Evolutionary conservation across 2,888 invertebrate species (phyloP).

Genomic region (Drosophila mimetica): DNA sequence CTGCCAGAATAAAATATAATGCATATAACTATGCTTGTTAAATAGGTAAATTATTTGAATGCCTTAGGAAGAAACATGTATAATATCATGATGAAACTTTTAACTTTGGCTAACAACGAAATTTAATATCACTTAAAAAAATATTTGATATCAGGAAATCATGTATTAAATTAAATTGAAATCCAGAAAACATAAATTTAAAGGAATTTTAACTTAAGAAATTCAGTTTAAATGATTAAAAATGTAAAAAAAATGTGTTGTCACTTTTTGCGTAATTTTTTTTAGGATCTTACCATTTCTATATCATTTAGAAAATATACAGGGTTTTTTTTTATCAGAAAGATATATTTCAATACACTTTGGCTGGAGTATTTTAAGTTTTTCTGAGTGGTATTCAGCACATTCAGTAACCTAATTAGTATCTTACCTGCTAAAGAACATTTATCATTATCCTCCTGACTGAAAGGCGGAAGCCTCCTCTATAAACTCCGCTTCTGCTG

Average conservation of each 20-base stretch:
- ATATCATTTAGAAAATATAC: too few species aligned
- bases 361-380: neutral
- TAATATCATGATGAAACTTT: neutral
- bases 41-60: neutral
- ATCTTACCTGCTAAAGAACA: neutral
- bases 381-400: neutral
- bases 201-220: too few species aligned
- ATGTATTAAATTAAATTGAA: too few species aligned
- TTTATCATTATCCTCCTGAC: conserved; percentile 10
- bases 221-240: too few species aligned
- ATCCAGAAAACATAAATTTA: too few species aligned
- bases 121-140: neutral
- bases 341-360: too few species aligned
- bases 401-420: conserved; percentile 21
- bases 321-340: too few species aligned
- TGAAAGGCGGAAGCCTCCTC: conserved; percentile 2
- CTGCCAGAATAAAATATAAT: neutral
- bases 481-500: conserved; percentile 9
- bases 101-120: neutral
- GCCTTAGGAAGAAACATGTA: neutral
- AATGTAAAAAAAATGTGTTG: too few species aligned
- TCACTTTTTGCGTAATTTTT: too few species aligned
- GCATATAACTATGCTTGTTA: neutral
- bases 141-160: neutral
- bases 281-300: too few species aligned